A percentile compares a stretch with the other conserved stretches of the same genome.
Evolutionary conservation across 35 echinoderm and acorn worm species (phyloP).

Genomic region (Patiria miniata): DNA sequence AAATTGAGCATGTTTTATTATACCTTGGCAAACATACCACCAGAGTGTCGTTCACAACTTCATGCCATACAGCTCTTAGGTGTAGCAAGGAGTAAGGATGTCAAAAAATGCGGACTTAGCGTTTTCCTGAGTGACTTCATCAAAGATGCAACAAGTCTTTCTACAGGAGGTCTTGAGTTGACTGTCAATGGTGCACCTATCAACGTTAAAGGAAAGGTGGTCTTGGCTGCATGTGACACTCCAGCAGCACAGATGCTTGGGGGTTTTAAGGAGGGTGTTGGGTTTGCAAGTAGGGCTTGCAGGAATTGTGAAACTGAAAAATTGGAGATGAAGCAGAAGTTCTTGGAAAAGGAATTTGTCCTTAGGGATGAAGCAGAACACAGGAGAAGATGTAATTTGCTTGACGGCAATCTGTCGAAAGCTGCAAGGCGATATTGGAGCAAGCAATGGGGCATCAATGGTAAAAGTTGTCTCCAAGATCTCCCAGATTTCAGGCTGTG

Average conservation of each 20-base stretch:
- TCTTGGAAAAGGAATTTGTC: conserved; percentile 46
- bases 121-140: conserved; percentile 44
- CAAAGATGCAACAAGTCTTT: not conserved
- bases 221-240: conserved; percentile 49
- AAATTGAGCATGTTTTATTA: conserved; percentile 55
- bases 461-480: conserved; percentile 34
- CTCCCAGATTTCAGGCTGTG: conserved; percentile 45
- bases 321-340: conserved; percentile 39
- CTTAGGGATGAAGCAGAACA: conserved; percentile 39
- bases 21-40: conserved; percentile 53
- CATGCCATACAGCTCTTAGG: conserved; percentile 49
- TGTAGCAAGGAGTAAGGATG: conserved; percentile 36
- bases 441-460: conserved; percentile 70
- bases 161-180: conserved; percentile 14
- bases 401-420: conserved; percentile 14
- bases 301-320: conserved; percentile 31
- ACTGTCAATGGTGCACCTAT: conserved; percentile 23
- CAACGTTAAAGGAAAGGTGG: conserved; percentile 46
- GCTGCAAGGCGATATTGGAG: conserved; percentile 63
- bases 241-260: conserved; percentile 63
- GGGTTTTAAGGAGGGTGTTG: conserved; percentile 73
- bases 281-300: conserved; percentile 56
- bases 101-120: conserved; percentile 31
- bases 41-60: conserved; percentile 36
- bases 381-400: not conserved